phyloP scores from a whole-genome alignment of 2,888 invertebrate genomes.

The Choreutis nemorana region DNA sequence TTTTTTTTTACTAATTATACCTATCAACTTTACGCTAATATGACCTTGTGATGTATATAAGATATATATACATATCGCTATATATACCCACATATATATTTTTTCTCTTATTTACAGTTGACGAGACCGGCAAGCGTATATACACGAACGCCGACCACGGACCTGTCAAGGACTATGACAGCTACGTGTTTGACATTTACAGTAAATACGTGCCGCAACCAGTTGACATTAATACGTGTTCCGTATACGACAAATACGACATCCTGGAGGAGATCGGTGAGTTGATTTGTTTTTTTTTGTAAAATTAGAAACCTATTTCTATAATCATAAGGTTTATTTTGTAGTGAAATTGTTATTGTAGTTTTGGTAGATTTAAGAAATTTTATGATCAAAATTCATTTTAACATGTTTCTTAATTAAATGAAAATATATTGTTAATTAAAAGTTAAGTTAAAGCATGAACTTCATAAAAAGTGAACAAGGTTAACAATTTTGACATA shows the following conservation, averaged over 20 bases:
- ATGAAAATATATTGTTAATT: too few relatives aligned
- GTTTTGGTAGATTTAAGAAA: too few relatives aligned
- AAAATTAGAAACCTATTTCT: too few relatives aligned
- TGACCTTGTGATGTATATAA: background rate
- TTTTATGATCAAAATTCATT: too few relatives aligned
- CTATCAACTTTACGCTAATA: background rate
- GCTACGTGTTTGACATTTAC: constrained; percentile 97
- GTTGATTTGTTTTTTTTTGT: constrained; percentile 14
- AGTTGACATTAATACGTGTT: constrained; percentile 93
- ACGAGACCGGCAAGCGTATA: constrained; percentile 87
- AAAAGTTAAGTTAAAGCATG: too few relatives aligned
- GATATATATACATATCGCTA: too few relatives aligned
- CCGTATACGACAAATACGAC: constrained; percentile 97
- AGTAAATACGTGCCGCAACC: constrained; percentile 98
- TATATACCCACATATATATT: background rate
- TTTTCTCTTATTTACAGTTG: constrained; percentile 55
- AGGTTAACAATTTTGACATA: too few relatives aligned
- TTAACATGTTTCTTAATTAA: too few relatives aligned
- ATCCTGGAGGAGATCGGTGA: constrained; percentile 98
- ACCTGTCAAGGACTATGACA: constrained; percentile 94
- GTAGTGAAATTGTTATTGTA: too few relatives aligned
- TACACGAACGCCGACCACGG: constrained; percentile 90
- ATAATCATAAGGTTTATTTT: too few relatives aligned
- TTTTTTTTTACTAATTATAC: too few relatives aligned
- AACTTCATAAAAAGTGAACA: too few relatives aligned